A percentile compares a stretch with the other conserved stretches of the same genome.
Evolutionary conservation across 2,888 invertebrate species (phyloP).

Genomic region (Conomelus anceps): DNA sequence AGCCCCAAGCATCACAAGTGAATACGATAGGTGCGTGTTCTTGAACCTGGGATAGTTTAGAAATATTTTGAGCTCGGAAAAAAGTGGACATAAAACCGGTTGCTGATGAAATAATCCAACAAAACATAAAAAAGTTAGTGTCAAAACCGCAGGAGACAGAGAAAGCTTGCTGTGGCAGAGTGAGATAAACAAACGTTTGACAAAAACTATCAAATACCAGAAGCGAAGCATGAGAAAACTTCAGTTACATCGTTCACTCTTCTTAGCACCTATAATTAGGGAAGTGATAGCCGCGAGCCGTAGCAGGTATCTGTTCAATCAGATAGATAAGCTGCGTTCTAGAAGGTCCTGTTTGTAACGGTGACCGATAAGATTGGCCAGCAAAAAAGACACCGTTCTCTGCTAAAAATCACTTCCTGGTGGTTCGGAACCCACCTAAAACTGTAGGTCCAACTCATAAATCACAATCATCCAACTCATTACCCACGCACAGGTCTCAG

Average conservation of each 20-base stretch:
- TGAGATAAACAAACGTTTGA: not conserved
- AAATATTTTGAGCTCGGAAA: not conserved
- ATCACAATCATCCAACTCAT: too few relatives aligned
- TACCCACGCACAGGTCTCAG: too few relatives aligned
- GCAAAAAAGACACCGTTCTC: too few relatives aligned
- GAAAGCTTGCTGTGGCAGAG: not conserved
- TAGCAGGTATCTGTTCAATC: not conserved
- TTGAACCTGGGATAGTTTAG: not conserved
- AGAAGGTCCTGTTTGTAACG: too few relatives aligned
- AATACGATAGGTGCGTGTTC: not conserved
- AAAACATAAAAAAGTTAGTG: not conserved
- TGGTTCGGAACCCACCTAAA: too few relatives aligned
- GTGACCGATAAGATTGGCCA: too few relatives aligned
- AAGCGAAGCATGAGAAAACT: not conserved
- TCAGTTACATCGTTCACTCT: not conserved
- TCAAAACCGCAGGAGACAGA: not conserved
- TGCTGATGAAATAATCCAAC: not conserved
- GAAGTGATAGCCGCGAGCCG: not conserved
- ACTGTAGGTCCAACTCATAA: too few relatives aligned
- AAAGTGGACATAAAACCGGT: not conserved
- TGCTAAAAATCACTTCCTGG: too few relatives aligned
- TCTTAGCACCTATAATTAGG: too few relatives aligned
- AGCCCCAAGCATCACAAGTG: too few relatives aligned
- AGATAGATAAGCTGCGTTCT: too few relatives aligned
- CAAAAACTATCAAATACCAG: not conserved